Evolutionary conservation across 2,113 vertebrate genomes (phyloP).

Genomic region (Micromys minutus): DNA sequence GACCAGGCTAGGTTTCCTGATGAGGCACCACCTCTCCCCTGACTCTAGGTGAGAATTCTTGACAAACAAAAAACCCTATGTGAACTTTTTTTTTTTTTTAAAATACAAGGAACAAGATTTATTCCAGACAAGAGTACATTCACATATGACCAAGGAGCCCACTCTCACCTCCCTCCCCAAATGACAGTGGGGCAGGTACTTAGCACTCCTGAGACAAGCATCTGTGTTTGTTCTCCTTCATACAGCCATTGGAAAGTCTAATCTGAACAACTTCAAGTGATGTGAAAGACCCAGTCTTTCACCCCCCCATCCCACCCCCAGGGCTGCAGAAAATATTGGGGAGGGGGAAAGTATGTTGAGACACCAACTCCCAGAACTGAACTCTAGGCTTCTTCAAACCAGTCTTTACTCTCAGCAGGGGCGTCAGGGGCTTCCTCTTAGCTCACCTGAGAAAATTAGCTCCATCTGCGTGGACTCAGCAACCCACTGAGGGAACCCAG

Average conservation of each 20-base stretch:
- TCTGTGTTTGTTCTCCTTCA: neutral
- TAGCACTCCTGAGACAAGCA: neutral
- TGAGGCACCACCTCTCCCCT: neutral
- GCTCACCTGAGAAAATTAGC: neutral
- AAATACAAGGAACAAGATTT: conserved; percentile 65
- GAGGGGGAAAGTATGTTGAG: rapidly evolving
- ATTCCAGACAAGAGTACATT: conserved; percentile 70
- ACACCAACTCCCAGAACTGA: neutral
- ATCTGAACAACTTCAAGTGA: conserved; percentile 8
- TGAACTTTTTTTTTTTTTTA: neutral
- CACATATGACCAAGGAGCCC: conserved; percentile 17
- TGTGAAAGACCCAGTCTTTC: neutral
- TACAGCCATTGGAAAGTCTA: neutral
- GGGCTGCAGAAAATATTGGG: neutral
- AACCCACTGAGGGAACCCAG: neutral
- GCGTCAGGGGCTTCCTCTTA: neutral
- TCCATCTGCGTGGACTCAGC: neutral
- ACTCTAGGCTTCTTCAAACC: neutral
- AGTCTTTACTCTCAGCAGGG: neutral
- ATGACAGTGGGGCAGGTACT: neutral
- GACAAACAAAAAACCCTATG: neutral
- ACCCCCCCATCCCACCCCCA: neutral
- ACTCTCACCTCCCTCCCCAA: neutral
- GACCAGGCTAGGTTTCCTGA: neutral
- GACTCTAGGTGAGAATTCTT: neutral